Percentiles rank a stretch among this genome's conserved stretches.
Evolutionary conservation across 2,113 vertebrate genomes (phyloP).

Genomic region (Melanotaenia duboulayi): DNA sequence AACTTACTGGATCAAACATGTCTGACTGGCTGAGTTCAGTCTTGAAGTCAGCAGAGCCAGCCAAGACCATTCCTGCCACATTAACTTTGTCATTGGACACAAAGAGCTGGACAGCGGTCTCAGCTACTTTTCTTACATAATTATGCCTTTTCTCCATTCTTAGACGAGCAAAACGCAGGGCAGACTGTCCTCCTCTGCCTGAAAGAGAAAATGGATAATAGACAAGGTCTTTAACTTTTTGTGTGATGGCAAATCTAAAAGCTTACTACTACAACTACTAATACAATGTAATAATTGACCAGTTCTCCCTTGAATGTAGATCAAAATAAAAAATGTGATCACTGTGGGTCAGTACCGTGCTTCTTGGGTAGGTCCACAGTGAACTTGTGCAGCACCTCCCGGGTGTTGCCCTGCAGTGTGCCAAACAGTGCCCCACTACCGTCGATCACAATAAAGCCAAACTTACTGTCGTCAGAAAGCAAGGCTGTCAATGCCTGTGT

Average conservation of each 20-base stretch:
- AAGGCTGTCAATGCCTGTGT: conserved; percentile 95
- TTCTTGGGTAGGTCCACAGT: conserved; percentile 99
- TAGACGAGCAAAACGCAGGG: conserved; percentile 96
- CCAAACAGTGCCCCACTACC: conserved; percentile 99
- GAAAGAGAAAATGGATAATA: conserved; percentile 32
- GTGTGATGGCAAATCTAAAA: background rate
- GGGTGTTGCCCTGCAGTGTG: conserved; percentile 98
- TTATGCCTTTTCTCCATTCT: conserved; percentile 99
- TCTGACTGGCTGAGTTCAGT: conserved; percentile 98
- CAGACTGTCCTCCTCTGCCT: conserved; percentile 99
- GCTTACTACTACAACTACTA: background rate
- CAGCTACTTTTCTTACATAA: conserved; percentile 98
- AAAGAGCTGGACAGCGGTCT: conserved; percentile 97
- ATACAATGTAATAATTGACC: background rate
- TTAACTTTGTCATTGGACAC: conserved; percentile 99
- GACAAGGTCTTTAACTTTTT: background rate
- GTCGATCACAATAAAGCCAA: conserved; percentile 99
- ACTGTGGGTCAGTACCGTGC: conserved; percentile 85
- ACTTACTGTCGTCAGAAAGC: conserved; percentile 98
- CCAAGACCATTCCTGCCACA: conserved; percentile 96
- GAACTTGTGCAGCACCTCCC: conserved; percentile 99
- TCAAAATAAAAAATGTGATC: background rate
- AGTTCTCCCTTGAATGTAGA: background rate
- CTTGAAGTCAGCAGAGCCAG: conserved; percentile 98
- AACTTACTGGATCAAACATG: conserved; percentile 98